Conservation (phyloP, 2,888 invertebrate genomes). For the Drosophila kuntzei region DNA sequence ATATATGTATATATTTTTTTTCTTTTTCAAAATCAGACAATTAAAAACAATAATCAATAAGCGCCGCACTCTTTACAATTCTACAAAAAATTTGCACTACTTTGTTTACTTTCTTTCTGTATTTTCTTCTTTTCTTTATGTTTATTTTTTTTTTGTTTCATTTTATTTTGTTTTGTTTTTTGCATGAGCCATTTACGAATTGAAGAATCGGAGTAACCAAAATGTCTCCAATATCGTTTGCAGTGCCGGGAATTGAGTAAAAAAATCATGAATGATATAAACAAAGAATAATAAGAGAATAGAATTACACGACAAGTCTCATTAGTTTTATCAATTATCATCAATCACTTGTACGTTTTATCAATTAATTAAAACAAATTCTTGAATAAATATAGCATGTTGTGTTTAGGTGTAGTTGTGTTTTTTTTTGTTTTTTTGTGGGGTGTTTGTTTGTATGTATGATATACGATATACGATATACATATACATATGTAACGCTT, state of each 20-base stretch:
- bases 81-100: slow-evolving; percentile 48
- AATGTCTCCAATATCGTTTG: slow-evolving; percentile 3
- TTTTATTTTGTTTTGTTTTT: slow-evolving; percentile 37
- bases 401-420: slow-evolving; percentile 14
- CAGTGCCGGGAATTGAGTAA: slow-evolving; percentile 2
- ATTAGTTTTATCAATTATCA: slow-evolving; percentile 9
- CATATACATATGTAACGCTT: slow-evolving; percentile 58
- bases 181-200: slow-evolving; percentile 15
- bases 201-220: neutral
- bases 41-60: slow-evolving; percentile 54
- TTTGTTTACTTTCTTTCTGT: slow-evolving; percentile 11
- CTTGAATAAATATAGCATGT: slow-evolving; percentile 47
- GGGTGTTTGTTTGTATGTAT: slow-evolving; percentile 8
- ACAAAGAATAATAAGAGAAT: slow-evolving; percentile 20
- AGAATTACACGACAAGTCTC: slow-evolving; percentile 26
- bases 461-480: slow-evolving; percentile 42
- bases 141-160: slow-evolving; percentile 1
- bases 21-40: slow-evolving; percentile 53
- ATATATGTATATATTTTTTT: slow-evolving; percentile 14
- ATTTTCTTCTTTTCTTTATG: slow-evolving; percentile 9
- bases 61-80: slow-evolving; percentile 52
- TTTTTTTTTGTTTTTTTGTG: too few relatives aligned
- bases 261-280: neutral
- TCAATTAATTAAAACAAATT: slow-evolving; percentile 26
- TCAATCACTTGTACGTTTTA: slow-evolving; percentile 21